Base-by-base conservation (phyloP, 1,140 invertebrate species). In the Theocolax elegans region DNA sequence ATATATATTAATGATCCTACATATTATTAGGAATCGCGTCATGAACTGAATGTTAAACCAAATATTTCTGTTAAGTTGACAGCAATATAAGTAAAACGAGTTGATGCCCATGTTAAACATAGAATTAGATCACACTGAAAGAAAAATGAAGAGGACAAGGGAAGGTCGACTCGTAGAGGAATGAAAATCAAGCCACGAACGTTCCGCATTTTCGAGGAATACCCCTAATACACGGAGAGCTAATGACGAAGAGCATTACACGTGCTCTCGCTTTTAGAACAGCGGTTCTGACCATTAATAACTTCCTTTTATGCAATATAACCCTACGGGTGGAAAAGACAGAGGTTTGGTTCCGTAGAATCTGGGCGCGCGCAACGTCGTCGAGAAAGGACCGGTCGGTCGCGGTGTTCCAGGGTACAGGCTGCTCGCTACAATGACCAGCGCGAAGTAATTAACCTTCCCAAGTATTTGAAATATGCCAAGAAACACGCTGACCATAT, bases 401-500 rank as follows among this genome's bases (percentile, higher is more conserved):
- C 27, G 44, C 25, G 46, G 29, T 49, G 10, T 9, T 29, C 8
- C 10, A 21, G 25, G 15, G 15, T 38, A 19, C 17, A 19, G 9
- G 27, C 13, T 35, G 48, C 80, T n/a, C 79, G 60, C 79, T 81
- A 79, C 77, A 80, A 83, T 84, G 80, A 79, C 75, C 75, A 58
- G 70, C 29, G 35, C 56, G 58, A 81, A 78, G 76, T 83, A 81
- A 83, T 83, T 83, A 82, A 83, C 79, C 79, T 67, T 78, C 49
- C 44, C 71, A 83, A 83, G 79, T 83, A 82, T 83, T 71, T 78
- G 74, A 81, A 82, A 81, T 81, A 83, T 80, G 77, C 76, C 80
- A 84, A 84, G 82, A 82, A 84, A 83, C 79, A 81, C 60, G 79
- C 78, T 81, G 81, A 81, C 81, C 81, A 79, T 79, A 82, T 81